Evolutionary conservation across 2,888 invertebrate genomes (phyloP).

Genomic region (Nomada lathburiana): DNA sequence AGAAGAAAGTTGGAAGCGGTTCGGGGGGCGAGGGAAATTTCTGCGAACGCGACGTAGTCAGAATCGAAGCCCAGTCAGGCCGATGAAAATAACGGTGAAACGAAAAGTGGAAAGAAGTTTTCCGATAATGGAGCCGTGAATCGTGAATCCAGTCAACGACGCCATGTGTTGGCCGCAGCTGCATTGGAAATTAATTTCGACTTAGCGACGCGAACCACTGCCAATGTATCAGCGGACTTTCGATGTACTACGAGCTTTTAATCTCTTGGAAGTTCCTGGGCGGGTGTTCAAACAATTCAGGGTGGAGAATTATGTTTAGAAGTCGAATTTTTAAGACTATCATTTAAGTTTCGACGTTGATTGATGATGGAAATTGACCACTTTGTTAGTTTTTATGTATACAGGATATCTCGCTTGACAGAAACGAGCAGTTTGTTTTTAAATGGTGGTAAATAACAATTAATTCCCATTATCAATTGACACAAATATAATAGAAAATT

Average conservation of each 20-base stretch:
- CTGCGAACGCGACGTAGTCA: constrained; percentile 31
- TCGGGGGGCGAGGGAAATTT: constrained; percentile 51
- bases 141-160: constrained; percentile 39
- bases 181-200: constrained; percentile 78
- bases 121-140: constrained; percentile 75
- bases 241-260: constrained; percentile 43
- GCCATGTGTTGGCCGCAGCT: constrained; percentile 69
- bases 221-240: constrained; percentile 22
- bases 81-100: constrained; percentile 65
- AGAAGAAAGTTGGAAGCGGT: constrained; percentile 30
- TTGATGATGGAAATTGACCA: too few species aligned
- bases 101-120: constrained; percentile 70
- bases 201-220: constrained; percentile 58
- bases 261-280: constrained; percentile 3
- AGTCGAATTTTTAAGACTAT: too few species aligned
- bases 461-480: too few species aligned
- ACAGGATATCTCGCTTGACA: too few species aligned
- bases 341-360: too few species aligned
- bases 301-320: too few species aligned
- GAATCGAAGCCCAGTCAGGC: constrained; percentile 25
- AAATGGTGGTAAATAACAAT: too few species aligned
- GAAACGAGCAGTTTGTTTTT: too few species aligned
- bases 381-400: too few species aligned
- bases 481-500: too few species aligned
- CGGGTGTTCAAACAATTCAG: too few species aligned